Evolutionary conservation across 2,113 vertebrate species (phyloP).

Genomic region (Tachysurus fulvidraco): DNA sequence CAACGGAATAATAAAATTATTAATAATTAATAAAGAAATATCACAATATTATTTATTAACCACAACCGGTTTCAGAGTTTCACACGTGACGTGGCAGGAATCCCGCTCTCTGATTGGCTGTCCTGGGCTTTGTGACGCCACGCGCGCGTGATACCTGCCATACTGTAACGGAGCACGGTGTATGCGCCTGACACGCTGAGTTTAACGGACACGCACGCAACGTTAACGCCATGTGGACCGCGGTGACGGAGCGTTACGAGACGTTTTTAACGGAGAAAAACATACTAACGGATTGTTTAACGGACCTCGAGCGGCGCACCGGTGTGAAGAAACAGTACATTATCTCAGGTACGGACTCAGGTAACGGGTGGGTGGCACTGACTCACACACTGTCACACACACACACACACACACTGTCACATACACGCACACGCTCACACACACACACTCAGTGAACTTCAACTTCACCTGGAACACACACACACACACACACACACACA

Average conservation of each 20-base stretch:
- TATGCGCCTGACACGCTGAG: not conserved
- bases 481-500: not conserved
- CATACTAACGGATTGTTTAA: conserved; percentile 74
- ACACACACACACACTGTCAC: conserved; percentile 3
- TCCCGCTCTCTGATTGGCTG: conserved; percentile 9
- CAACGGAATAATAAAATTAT: not conserved
- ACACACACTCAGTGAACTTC: not conserved
- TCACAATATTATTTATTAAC: not conserved
- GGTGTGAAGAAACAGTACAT: conserved; percentile 80
- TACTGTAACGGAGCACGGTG: not conserved
- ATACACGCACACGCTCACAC: not conserved
- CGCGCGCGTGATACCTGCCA: not conserved
- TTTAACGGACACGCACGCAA: not conserved
- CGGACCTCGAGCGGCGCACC: conserved; percentile 75
- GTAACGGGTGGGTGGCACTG: not conserved
- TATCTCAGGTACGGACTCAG: conserved; percentile 71
- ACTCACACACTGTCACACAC: not conserved
- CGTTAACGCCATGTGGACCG: conserved; percentile 58
- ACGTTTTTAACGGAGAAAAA: conserved; percentile 79
- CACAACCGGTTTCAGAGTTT: not conserved
- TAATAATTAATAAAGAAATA: not conserved
- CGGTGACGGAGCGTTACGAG: conserved; percentile 73
- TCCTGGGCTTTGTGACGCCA: not conserved
- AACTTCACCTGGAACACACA: not conserved
- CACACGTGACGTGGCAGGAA: not conserved